Evolutionary conservation across 1,140 invertebrate genomes (phyloP).

Genomic region (Ceratitis capitata): DNA sequence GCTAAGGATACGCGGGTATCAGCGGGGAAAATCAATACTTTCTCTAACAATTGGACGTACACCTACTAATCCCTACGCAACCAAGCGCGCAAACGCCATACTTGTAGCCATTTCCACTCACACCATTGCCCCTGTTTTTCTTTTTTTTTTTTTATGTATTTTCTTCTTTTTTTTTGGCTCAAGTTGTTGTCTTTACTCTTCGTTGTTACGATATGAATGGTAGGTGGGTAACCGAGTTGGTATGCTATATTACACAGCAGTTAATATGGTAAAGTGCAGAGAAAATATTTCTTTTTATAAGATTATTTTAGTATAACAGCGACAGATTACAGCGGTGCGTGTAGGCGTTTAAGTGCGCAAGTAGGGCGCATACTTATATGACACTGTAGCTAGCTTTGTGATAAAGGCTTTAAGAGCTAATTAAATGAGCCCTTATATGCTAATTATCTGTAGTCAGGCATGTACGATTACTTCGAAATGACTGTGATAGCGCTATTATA

Average conservation of each 20-base stretch:
- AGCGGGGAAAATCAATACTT: neutral
- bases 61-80: neutral
- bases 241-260: neutral
- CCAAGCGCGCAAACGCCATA: neutral
- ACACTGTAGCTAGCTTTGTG: neutral
- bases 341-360: neutral
- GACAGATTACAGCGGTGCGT: neutral
- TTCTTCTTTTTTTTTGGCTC: neutral
- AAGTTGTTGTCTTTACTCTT: neutral
- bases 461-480: neutral
- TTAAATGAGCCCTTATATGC: neutral
- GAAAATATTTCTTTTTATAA: too few relatives aligned
- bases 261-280: neutral
- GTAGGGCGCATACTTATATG: neutral
- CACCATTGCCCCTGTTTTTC: neutral
- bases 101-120: neutral
- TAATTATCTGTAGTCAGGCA: neutral
- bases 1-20: neutral
- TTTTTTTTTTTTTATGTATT: neutral
- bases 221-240: neutral
- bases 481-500: too few relatives aligned
- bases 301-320: too few relatives aligned
- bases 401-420: neutral
- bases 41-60: neutral
- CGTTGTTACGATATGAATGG: neutral